A percentile compares a stretch with the other conserved stretches of the same genome.
Conservation (phyloP, 2,888 invertebrate genomes). For the Tenodera sinensis region DNA sequence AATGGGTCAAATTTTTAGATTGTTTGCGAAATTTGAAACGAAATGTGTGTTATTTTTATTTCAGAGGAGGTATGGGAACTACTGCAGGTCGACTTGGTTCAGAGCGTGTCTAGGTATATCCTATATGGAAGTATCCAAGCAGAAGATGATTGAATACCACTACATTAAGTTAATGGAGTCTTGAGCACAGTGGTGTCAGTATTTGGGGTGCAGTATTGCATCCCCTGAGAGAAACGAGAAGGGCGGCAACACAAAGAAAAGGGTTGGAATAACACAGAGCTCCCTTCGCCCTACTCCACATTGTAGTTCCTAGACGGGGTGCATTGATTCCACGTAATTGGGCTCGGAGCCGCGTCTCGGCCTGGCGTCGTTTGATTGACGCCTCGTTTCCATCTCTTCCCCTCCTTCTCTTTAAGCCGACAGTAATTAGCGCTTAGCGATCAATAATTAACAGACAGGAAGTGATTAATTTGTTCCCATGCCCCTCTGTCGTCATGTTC, state of each 20-base stretch:
- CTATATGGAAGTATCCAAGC: neutral
- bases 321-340: constrained; percentile 6
- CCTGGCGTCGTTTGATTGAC: constrained; percentile 11
- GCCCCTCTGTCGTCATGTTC: neutral
- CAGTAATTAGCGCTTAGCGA: constrained; percentile 28
- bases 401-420: neutral
- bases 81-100: too few species aligned
- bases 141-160: neutral
- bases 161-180: neutral
- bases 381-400: constrained; percentile 4
- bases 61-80: too few species aligned
- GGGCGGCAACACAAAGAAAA: neutral
- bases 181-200: neutral
- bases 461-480: constrained; percentile 27
- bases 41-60: too few species aligned
- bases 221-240: neutral
- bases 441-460: constrained; percentile 30
- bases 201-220: neutral
- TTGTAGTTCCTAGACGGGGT: neutral
- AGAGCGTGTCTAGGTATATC: too few species aligned
- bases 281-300: neutral
- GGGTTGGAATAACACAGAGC: neutral
- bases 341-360: neutral
- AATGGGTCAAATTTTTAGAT: too few species aligned
- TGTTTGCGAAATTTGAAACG: too few species aligned